Evolutionary conservation across 2,797 vertebrate species (phyloP), one percentile per base, ranked within the genome.

Genomic region (Acrocephalus scirpaceus): DNA sequence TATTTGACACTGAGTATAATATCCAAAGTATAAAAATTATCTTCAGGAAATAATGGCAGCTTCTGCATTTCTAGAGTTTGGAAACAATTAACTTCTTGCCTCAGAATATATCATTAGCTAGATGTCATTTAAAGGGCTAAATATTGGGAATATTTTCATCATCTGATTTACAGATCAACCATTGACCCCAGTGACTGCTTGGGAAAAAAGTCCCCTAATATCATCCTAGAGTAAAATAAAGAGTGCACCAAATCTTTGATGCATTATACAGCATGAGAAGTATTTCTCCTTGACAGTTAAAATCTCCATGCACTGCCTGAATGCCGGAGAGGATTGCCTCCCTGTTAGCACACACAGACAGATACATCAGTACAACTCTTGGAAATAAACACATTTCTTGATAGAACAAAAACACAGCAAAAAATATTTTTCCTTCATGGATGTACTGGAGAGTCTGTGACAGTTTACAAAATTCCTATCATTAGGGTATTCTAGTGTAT

Each of bases 261-360:
- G 81, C 20, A 32, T 87, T 83, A 40, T 66, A 44, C 61, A 72
- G 27, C 25, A 48, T 38, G 23, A 42, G 23, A 82, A 58, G 44
- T 60, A 60, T 17, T 96, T 86, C 95, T 70, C 30, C 54, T 78
- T 94, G 77, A 66, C 50, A 82, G 71, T 47, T 75, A 77, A 94
- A 93, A 80, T 74, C 90, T 48, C 61, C 6, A 17, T 27, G n/a
- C 1, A 1, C 38, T 73, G 27, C 17, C 40, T 89, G 83, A 90
- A 70, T 81, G 62, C 69, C 57, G 32, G 65, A 69, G 89, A 93
- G 58, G 32, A 54, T 83, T 73, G 57, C 36, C 40, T 78, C 0
- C 3, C 40, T 83, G 45, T 75, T 91, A 71, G 72, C 14, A 48
- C 58, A 75, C 57, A 69, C 0, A 5, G n/a, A 44, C 38, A 78